Percentiles rank a stretch among this genome's conserved stretches.
phyloP scores from a whole-genome alignment of 92 coral and sea anemone genomes.

The Galaxea fascicularis region DNA sequence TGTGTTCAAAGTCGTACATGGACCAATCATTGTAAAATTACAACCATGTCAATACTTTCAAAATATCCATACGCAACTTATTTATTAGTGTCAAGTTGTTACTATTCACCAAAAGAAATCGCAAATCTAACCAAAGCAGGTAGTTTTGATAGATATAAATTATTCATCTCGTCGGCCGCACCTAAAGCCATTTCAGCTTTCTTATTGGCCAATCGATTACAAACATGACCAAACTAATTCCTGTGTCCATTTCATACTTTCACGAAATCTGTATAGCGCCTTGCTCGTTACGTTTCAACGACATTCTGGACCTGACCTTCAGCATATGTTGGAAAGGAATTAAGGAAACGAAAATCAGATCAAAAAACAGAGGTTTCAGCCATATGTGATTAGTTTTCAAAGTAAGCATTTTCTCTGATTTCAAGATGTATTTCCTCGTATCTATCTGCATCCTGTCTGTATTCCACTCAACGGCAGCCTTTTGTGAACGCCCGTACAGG shows the following conservation, averaged over 20 bases:
- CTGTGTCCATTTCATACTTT: not conserved
- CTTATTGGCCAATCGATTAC: constrained; percentile 12
- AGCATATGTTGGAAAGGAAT: not conserved
- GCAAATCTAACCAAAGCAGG: not conserved
- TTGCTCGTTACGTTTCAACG: not conserved
- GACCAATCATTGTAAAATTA: not conserved
- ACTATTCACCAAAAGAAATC: not conserved
- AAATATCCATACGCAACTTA: not conserved
- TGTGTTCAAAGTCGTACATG: not conserved
- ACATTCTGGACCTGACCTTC: not conserved
- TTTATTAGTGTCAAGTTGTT: not conserved
- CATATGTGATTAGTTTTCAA: not conserved
- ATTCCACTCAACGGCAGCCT: constrained; percentile 48
- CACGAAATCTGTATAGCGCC: not conserved
- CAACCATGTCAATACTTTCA: not conserved
- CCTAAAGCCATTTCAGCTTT: not conserved
- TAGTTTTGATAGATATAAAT: constrained; percentile 28
- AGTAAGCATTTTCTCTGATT: not conserved
- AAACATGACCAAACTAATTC: not conserved
- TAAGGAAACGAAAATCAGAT: not conserved
- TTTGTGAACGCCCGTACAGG: constrained; percentile 76
- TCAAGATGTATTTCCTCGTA: constrained; percentile 15
- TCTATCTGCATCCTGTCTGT: not conserved
- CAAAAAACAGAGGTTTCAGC: too few relatives aligned
- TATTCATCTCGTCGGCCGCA: constrained; percentile 15